Percentiles rank a stretch among this genome's conserved stretches.
These are phyloP conservation scores for Drosophila trichaetosa DNA, from an alignment of 2,888 invertebrate species.

Conservation along the genomic window DNA sequence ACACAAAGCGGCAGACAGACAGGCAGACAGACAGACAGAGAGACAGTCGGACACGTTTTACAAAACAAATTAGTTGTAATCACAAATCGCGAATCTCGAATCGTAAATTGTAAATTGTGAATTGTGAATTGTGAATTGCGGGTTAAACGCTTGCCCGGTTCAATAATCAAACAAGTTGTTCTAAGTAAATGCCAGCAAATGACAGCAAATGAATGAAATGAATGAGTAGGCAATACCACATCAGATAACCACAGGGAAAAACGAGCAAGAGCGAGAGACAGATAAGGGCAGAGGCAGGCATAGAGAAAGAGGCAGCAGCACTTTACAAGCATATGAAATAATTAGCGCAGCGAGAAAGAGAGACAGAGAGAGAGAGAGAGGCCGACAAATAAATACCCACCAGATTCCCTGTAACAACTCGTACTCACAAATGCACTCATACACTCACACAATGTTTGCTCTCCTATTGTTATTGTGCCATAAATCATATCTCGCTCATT, in stretches of 20 bases:
- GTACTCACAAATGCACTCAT: slow-evolving; percentile 24
- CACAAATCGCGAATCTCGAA: slow-evolving; percentile 49
- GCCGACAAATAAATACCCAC: slow-evolving; percentile 33
- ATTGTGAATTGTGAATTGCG: slow-evolving; percentile 44
- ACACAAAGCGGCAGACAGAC: slow-evolving; percentile 28
- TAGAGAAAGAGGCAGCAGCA: slow-evolving; percentile 38
- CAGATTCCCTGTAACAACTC: slow-evolving; percentile 21
- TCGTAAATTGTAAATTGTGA: slow-evolving; percentile 43
- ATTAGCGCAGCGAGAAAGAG: slow-evolving; percentile 73
- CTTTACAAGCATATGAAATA: slow-evolving; percentile 72
- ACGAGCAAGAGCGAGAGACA: slow-evolving; percentile 6
- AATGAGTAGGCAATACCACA: slow-evolving; percentile 36
- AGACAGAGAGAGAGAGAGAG: slow-evolving; percentile 27
- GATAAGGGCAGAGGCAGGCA: slow-evolving; percentile 9
- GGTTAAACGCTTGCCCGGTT: slow-evolving; percentile 67
- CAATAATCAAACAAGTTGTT: slow-evolving; percentile 81
- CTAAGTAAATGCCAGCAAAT: slow-evolving; percentile 56
- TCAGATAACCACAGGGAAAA: slow-evolving; percentile 5
- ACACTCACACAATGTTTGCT: slow-evolving; percentile 12
- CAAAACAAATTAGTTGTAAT: slow-evolving; percentile 76
- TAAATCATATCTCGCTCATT: slow-evolving; percentile 82
- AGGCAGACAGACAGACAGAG: neutral
- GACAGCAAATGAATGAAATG: slow-evolving; percentile 44
- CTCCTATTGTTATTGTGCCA: slow-evolving; percentile 40
- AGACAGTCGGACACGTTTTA: slow-evolving; percentile 57